These are phyloP conservation scores for Ciconia nigra DNA, from an alignment of 2,797 vertebrate genomes.

Conservation along the genomic window DNA sequence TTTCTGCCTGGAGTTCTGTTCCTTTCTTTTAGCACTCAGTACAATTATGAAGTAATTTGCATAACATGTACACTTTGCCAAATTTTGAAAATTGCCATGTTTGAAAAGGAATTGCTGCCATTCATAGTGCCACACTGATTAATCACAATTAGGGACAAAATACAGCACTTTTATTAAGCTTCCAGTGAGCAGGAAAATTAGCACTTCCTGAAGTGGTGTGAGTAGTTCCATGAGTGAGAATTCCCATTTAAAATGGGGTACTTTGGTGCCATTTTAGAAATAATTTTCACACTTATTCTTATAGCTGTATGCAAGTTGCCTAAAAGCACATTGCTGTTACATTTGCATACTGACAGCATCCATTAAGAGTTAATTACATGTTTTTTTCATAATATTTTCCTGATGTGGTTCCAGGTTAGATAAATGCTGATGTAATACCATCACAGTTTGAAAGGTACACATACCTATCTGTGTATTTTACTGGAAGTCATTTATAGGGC, in stretches of 20 bases:
- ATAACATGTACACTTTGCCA: constrained; percentile 61
- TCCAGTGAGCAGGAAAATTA: constrained; percentile 70
- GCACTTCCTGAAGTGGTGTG: constrained; percentile 59
- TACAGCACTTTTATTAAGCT: constrained; percentile 65
- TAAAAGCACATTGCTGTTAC: neutral
- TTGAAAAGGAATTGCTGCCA: constrained; percentile 44
- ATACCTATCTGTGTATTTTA: neutral
- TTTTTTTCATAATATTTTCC: neutral
- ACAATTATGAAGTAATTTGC: constrained; percentile 64
- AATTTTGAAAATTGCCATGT: constrained; percentile 68
- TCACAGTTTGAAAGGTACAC: neutral
- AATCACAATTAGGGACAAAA: constrained; percentile 69
- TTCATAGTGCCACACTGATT: constrained; percentile 61
- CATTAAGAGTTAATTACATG: neutral
- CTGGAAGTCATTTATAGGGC: neutral
- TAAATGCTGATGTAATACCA: neutral
- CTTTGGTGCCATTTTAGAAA: constrained; percentile 26
- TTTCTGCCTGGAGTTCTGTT: neutral
- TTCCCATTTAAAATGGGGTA: constrained; percentile 53
- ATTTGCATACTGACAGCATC: neutral
- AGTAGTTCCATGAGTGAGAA: constrained; percentile 68
- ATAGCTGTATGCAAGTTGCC: neutral
- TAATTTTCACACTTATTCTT: neutral
- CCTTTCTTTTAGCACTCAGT: constrained; percentile 43
- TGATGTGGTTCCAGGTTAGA: neutral